phyloP scores from a whole-genome alignment of 2,113 vertebrate genomes.

The Brienomyrus brachyistius region DNA sequence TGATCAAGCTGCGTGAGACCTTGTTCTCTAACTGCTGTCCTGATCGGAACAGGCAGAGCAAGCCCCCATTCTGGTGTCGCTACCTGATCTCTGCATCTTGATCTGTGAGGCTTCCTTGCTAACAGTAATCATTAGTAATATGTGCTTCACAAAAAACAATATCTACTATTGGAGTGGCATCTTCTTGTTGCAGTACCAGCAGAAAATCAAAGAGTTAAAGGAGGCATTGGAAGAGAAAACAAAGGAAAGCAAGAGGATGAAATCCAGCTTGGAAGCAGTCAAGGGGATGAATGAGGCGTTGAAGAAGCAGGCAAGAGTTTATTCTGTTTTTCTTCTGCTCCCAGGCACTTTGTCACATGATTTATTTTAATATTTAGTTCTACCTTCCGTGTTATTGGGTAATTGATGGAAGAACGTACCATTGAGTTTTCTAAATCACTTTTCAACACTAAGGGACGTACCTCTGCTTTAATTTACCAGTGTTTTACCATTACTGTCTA shows the following conservation, averaged over 20 bases:
- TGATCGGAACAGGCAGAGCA: background rate
- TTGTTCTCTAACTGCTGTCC: too few species aligned
- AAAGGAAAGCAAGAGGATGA: slow-evolving; percentile 80
- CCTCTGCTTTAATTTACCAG: background rate
- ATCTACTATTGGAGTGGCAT: background rate
- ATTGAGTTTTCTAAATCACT: background rate
- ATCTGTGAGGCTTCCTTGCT: background rate
- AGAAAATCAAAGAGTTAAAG: slow-evolving; percentile 66
- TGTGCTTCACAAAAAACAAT: background rate
- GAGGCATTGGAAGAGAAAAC: slow-evolving; percentile 62
- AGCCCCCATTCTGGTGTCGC: background rate
- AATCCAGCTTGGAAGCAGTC: slow-evolving; percentile 71
- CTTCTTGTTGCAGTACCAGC: slow-evolving; percentile 60
- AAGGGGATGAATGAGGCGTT: slow-evolving; percentile 76
- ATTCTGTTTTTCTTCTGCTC: background rate
- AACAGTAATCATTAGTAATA: background rate
- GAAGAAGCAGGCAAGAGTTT: slow-evolving; percentile 71
- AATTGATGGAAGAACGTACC: background rate
- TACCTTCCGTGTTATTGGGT: background rate
- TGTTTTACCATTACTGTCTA: background rate
- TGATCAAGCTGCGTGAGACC: background rate
- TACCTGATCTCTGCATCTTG: background rate
- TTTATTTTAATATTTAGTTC: background rate
- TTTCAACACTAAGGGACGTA: background rate
- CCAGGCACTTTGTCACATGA: background rate